These are phyloP conservation scores for Pelusios castaneus DNA, from an alignment of 2,113 vertebrate genomes.

Conservation along the genomic window DNA sequence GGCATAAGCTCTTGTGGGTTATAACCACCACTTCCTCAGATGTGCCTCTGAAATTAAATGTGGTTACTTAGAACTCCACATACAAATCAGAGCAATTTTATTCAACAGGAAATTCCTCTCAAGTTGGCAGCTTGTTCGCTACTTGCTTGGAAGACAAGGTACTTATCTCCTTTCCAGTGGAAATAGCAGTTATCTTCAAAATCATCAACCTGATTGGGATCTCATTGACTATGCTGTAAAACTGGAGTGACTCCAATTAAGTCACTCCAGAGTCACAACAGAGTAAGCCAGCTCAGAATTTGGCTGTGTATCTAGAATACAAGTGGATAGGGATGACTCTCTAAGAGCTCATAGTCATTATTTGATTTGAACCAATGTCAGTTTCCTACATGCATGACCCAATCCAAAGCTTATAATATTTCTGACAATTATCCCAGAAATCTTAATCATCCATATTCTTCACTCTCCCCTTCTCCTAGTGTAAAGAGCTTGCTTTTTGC, in stretches of 20 bases:
- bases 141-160: background rate
- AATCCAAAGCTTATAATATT: background rate
- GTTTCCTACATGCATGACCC: background rate
- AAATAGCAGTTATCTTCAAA: background rate
- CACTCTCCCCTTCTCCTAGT: background rate
- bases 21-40: too few relatives aligned
- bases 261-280: background rate
- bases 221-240: slow-evolving; percentile 5
- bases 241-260: background rate
- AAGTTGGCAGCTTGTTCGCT: too few relatives aligned
- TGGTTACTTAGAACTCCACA: too few relatives aligned
- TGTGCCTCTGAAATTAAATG: too few relatives aligned
- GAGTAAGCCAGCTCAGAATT: background rate
- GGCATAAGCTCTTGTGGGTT: too few relatives aligned
- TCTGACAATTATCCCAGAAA: background rate
- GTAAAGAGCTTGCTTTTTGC: background rate
- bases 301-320: background rate
- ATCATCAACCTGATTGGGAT: background rate
- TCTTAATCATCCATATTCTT: background rate
- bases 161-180: background rate
- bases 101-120: too few relatives aligned
- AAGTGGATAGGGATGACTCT: background rate
- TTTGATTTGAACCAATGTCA: background rate
- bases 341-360: background rate
- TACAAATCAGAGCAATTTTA: too few relatives aligned